Evolutionary conservation across 2,797 vertebrate genomes (phyloP).

Genomic region (Mycteria americana): DNA sequence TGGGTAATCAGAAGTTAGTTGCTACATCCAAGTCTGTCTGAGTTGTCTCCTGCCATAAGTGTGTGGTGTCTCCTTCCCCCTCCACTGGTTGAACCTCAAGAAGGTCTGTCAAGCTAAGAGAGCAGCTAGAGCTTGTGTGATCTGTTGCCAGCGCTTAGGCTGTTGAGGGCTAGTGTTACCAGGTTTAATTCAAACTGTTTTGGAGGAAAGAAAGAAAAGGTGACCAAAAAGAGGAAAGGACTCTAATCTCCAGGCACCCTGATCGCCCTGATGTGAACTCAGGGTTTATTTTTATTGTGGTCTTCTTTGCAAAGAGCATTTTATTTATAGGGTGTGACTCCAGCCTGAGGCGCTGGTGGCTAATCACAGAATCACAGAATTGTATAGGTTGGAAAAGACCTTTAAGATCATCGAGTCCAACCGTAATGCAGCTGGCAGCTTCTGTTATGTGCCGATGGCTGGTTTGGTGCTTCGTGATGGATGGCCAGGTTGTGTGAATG

Average conservation of each 20-base stretch:
- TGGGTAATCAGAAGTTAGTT: neutral
- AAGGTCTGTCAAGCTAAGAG: neutral
- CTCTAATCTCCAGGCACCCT: neutral
- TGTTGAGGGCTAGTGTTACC: neutral
- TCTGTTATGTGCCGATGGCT: neutral
- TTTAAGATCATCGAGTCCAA: too few relatives aligned
- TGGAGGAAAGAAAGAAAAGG: neutral
- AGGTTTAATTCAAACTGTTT: neutral
- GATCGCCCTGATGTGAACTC: neutral
- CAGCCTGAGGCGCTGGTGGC: neutral
- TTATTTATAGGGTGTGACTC: neutral
- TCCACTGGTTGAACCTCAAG: neutral
- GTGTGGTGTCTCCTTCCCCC: neutral
- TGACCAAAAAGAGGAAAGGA: neutral
- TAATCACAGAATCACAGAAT: too few relatives aligned
- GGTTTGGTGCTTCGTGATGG: neutral
- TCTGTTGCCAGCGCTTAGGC: neutral
- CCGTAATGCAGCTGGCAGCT: neutral
- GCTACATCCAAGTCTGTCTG: neutral
- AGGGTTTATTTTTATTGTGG: neutral
- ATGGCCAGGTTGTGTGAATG: neutral
- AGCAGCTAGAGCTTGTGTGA: neutral
- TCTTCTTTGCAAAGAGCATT: neutral
- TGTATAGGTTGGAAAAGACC: too few relatives aligned
- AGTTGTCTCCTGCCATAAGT: neutral